phyloP scores from a whole-genome alignment of 2,113 vertebrate species.

The Gambusia holbrooki region DNA sequence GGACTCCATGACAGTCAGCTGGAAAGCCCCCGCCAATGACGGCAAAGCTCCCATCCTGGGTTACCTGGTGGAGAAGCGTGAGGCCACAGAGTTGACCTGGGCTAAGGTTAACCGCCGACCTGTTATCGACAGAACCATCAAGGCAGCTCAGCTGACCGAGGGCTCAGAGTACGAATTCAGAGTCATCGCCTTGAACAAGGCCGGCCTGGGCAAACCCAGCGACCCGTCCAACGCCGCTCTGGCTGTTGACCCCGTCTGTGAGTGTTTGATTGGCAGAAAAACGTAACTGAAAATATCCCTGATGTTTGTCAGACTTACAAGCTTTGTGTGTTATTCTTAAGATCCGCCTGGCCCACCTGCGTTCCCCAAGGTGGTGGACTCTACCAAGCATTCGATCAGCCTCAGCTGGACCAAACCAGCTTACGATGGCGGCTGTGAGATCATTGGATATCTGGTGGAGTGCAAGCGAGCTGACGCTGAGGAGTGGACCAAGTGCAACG shows the following conservation, averaged over 20 bases:
- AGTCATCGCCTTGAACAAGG: constrained; percentile 95
- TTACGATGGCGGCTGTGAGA: constrained; percentile 96
- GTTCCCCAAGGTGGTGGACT: constrained; percentile 95
- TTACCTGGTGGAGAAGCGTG: constrained; percentile 96
- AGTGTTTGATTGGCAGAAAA: constrained; percentile 66
- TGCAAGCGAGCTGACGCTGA: constrained; percentile 87
- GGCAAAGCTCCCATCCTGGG: constrained; percentile 93
- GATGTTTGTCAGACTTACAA: background rate
- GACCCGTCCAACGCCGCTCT: constrained; percentile 88
- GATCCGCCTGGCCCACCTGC: constrained; percentile 98
- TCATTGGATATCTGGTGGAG: constrained; percentile 95
- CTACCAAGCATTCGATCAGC: constrained; percentile 89
- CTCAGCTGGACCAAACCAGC: constrained; percentile 97
- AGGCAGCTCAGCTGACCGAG: constrained; percentile 91
- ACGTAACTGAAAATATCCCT: too few species aligned
- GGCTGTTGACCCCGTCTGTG: constrained; percentile 94
- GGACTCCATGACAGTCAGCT: constrained; percentile 97
- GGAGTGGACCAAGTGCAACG: constrained; percentile 93
- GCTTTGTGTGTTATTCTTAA: constrained; percentile 52
- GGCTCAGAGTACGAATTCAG: constrained; percentile 96
- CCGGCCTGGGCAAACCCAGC: constrained; percentile 95
- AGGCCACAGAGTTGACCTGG: constrained; percentile 91
- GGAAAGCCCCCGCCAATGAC: constrained; percentile 94
- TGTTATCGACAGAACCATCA: constrained; percentile 95
- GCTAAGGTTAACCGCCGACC: constrained; percentile 93